phyloP scores from a whole-genome alignment of 2,113 vertebrate genomes.

The Herpetotheres cachinnans region DNA sequence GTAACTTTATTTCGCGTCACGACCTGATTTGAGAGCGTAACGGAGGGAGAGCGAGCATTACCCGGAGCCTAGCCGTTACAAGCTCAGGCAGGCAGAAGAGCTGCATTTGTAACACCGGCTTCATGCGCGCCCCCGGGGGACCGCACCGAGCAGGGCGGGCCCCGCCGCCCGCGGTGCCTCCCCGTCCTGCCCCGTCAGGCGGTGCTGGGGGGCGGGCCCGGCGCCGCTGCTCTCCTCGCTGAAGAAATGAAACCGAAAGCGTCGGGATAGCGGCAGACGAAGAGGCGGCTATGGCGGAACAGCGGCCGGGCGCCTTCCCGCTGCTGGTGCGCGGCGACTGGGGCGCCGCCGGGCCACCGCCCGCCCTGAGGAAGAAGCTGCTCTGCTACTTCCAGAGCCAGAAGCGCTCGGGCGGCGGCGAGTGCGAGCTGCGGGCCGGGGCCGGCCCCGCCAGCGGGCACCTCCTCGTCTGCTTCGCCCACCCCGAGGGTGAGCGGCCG shows the following conservation, averaged over 20 bases:
- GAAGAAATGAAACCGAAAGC: background rate
- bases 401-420: conserved; percentile 80
- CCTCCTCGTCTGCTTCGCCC: conserved; percentile 62
- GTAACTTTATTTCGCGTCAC: background rate
- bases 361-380: conserved; percentile 74
- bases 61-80: rapidly evolving
- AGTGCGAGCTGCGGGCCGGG: conserved; percentile 71
- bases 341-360: background rate
- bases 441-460: background rate
- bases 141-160: rapidly evolving
- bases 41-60: no score
- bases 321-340: conserved; percentile 16
- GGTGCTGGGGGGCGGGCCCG: background rate
- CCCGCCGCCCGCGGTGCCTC: rapidly evolving
- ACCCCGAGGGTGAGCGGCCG: background rate
- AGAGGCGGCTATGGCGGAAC: background rate
- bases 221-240: rapidly evolving
- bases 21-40: background rate
- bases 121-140: no score
- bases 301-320: background rate
- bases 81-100: background rate
- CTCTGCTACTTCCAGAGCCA: conserved; percentile 85
- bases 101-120: rapidly evolving
- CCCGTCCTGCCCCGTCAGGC: rapidly evolving
- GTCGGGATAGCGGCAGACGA: rapidly evolving